Base-by-base conservation (phyloP, 2,888 invertebrate species). In the Leptinotarsa tumamoca region DNA sequence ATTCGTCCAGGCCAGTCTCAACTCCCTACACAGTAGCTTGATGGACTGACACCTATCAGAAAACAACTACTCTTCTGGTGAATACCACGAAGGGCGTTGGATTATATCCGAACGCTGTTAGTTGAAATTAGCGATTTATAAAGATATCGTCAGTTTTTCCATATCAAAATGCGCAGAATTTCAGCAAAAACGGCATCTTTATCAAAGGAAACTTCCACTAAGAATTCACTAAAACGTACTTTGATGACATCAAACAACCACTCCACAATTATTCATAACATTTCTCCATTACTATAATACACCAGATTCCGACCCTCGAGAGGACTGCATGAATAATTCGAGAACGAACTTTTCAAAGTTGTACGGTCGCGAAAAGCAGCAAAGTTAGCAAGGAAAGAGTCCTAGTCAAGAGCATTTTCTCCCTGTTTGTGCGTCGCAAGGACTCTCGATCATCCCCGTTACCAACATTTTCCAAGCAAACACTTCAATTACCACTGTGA, bases 401-500 rank as follows among this genome's bases (percentile, higher is more conserved):
- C 63, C 63, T 43, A 63, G 63, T 63, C 63, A 43, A 63, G 63
- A 43, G 63, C 58, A 58, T 58, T 58, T 58, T 15, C 23, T 21
- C 58, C 21, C 63, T 63, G 63, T 63, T 63, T 43, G 63, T 43
- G n/a, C 63, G 27, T 63, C 14, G 15, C 27, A 14, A 63, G 63
- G 27, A n/a, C 63, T 27, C 63, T 63, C 43, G 63, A 63, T 63
- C 71, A 68, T 68, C 68, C 75, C 23, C 50, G 51, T 71, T 75
- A 51, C 82, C 81, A 81, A 84, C 83, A 83, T 84, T 83, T 83
- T 85, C 82, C 82, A 81, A 71, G 72, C 81, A 81, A 82, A 83
- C 82, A 82, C 85, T 85, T 85, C 85, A 85, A 85, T 85, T 85
- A 84, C 83, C 82, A 81, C 84, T 83, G 84, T 81, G 83, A 85